Evolutionary conservation across 1,140 invertebrate species (phyloP).

Genomic region (Drosophila kepulauana): DNA sequence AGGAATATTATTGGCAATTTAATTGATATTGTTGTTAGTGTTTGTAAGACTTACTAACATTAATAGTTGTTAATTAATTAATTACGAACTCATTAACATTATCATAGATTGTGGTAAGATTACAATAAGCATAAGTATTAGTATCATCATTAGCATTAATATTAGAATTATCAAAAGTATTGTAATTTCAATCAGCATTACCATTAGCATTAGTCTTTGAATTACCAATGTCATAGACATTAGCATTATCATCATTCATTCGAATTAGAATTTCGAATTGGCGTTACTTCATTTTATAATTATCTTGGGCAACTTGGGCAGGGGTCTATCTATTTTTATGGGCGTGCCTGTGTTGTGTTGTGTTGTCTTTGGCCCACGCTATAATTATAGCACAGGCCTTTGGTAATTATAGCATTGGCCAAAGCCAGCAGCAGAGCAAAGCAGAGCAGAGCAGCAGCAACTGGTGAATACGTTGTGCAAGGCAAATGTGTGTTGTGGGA

Average conservation of each 20-base stretch:
- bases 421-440: constrained; percentile 3
- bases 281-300: constrained; percentile 18
- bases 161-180: constrained; percentile 1
- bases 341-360: constrained; percentile 30
- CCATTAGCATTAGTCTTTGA: background rate
- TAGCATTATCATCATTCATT: too few relatives aligned
- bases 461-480: constrained; percentile 51
- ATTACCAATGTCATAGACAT: too few relatives aligned
- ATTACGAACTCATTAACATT: background rate
- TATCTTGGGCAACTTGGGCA: constrained; percentile 9
- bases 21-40: background rate
- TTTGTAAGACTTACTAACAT: background rate
- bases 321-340: constrained; percentile 64
- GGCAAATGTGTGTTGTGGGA: constrained; percentile 56
- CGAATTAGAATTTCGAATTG: too few relatives aligned
- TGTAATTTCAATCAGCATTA: background rate
- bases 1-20: too few relatives aligned
- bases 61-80: too few relatives aligned
- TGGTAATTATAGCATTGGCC: constrained; percentile 72
- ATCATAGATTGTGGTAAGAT: background rate
- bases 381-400: constrained; percentile 74
- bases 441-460: constrained; percentile 8
- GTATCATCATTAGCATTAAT: background rate
- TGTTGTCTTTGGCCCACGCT: constrained; percentile 67
- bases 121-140: too few relatives aligned